These are phyloP conservation scores for Tethea ocularis DNA, from an alignment of 2,888 invertebrate species.

Conservation along the genomic window DNA sequence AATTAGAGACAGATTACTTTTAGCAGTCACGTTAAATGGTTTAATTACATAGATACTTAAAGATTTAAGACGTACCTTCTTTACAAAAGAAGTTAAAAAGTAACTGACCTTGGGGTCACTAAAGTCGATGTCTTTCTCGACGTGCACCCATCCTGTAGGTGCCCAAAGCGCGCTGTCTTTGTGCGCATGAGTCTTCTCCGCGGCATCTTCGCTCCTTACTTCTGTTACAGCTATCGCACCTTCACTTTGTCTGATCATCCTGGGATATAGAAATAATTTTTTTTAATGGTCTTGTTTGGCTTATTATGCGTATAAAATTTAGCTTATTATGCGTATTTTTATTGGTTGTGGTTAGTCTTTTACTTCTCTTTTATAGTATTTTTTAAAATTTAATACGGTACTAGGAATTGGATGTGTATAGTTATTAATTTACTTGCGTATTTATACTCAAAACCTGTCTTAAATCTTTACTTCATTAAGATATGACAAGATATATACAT, in stretches of 20 bases:
- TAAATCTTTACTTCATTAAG: too few species aligned
- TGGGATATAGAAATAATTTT: conserved; percentile 28
- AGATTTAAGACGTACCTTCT: not conserved
- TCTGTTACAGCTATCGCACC: conserved; percentile 44
- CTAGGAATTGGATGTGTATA: too few species aligned
- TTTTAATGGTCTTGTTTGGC: too few species aligned
- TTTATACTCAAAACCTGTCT: too few species aligned
- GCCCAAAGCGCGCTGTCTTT: conserved; percentile 87
- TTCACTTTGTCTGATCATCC: conserved; percentile 79
- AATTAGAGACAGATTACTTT: not conserved
- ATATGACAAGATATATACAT: too few species aligned
- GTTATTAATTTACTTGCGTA: too few species aligned
- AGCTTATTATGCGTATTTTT: too few species aligned
- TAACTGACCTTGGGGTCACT: conserved; percentile 89
- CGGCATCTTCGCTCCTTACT: conserved; percentile 35
- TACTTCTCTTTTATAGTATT: too few species aligned
- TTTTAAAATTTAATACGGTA: too few species aligned
- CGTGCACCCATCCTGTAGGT: conserved; percentile 91
- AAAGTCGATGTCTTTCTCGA: conserved; percentile 90
- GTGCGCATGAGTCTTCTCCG: conserved; percentile 45
- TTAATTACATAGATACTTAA: not conserved
- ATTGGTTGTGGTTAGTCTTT: too few species aligned
- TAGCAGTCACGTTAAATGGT: not conserved
- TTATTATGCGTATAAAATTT: too few species aligned
- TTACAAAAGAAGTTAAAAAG: not conserved